Base-by-base conservation (phyloP, 35 echinoderm and acorn worm species). In the Acanthaster planci region DNA sequence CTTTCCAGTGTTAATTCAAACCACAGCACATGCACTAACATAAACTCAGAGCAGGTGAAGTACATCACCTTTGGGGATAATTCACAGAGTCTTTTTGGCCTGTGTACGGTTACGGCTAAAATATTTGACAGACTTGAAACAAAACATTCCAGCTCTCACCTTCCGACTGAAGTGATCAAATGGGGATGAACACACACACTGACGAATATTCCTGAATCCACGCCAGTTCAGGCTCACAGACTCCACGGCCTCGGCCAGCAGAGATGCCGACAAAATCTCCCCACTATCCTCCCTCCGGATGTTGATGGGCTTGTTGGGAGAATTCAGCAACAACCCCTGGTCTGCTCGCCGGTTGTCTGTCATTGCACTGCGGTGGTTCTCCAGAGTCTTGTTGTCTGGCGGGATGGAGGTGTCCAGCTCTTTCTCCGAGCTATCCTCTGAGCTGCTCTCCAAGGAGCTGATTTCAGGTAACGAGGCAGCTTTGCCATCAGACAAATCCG, bases 131-230 rank as follows among this genome's bases (percentile, higher is more conserved):
- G 42, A 47, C 4, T 12, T 47, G 42, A 47, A 47, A 47, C 42
- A 47, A 12, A n/a, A n/a, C n/a, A 47, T 47, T 47, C 42, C 42
- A 47, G 42, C 21, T 37, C 89, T 89, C 55, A 99, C 96, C 92
- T 93, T 99, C 78, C 91, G 84, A 68, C 96, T 94, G 79, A 99
- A 99, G 78, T 93, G 87, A 39, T 99, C 96, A 91, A 99, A 99
- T 18, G 96, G 96, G 52, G 86, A 82, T 39, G 89, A 93, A 78
- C 96, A 99, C 12, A 84, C 85, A 76, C 96, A 99, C 89, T 99
- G 96, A 23, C 84, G 87, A 15, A 99, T 82, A 76, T 99, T 94
- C 15, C 96, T 51, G 64, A 99, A 94, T 26, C 91, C 93, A 55
- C 81, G 83, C 96, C 96, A 99, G 51, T 93, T 86, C 2, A 88